A percentile compares a stretch with the other conserved stretches of the same genome.
These are phyloP conservation scores for Cygnus olor DNA, from an alignment of 2,797 vertebrate species.

Conservation along the genomic window DNA sequence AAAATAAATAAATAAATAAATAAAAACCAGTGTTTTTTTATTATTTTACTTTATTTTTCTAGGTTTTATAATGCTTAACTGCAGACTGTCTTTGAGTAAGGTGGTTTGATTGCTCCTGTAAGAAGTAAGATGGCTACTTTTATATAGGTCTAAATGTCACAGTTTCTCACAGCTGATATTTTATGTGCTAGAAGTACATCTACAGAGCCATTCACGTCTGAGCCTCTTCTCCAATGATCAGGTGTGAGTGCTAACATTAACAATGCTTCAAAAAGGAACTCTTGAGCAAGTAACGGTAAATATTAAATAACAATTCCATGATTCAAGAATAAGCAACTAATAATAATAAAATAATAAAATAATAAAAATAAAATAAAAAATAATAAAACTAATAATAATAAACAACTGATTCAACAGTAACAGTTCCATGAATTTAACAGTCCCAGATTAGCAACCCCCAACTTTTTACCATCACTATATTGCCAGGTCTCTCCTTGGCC, in stretches of 20 bases:
- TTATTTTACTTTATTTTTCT: not conserved
- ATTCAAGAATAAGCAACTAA: not conserved
- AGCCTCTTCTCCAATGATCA: not conserved
- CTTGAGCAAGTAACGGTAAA: not conserved
- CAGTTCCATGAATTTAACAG: not conserved
- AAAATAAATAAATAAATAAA: not conserved
- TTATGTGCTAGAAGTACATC: not conserved
- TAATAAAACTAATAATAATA: too few species aligned
- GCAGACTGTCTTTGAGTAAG: not conserved
- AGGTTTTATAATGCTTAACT: not conserved
- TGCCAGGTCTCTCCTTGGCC: not conserved
- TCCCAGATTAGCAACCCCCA: not conserved
- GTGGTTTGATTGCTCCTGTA: not conserved
- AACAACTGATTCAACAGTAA: not conserved
- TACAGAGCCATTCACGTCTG: not conserved
- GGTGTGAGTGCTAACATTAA: not conserved
- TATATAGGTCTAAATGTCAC: not conserved
- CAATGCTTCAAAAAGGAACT: not conserved
- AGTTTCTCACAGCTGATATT: not conserved
- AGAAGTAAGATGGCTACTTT: not conserved
- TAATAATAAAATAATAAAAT: too few species aligned
- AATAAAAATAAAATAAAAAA: too few species aligned
- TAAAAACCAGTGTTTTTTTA: not conserved
- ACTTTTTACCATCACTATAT: not conserved
- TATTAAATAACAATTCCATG: not conserved